Conservation (phyloP, 2,113 vertebrate genomes). For the Delphinapterus leucas region DNA sequence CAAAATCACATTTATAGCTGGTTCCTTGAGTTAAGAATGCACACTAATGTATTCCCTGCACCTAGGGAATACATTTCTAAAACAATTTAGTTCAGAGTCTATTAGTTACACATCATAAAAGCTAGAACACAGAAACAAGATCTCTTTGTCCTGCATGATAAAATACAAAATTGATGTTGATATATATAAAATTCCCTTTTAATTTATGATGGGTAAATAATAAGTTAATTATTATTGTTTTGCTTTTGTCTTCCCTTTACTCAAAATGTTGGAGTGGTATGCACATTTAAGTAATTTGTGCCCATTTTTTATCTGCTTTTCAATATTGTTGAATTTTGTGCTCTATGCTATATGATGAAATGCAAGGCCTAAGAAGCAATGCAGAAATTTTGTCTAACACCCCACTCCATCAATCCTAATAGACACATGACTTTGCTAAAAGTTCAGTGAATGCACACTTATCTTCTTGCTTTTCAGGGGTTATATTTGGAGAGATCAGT, state of each 20-base stretch:
- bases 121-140: not conserved
- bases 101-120: not conserved
- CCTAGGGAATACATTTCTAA: not conserved
- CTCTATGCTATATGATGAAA: not conserved
- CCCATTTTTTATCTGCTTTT: not conserved
- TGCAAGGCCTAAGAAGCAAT: conserved; percentile 17
- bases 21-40: not conserved
- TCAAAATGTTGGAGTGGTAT: not conserved
- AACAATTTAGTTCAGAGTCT: not conserved
- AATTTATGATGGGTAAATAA: conserved; percentile 5
- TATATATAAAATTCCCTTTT: not conserved
- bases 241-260: conserved; percentile 31
- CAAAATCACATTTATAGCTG: not conserved
- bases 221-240: not conserved
- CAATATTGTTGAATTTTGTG: not conserved
- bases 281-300: not conserved
- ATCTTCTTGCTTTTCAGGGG: not conserved
- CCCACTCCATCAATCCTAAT: not conserved
- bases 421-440: not conserved
- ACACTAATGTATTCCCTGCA: not conserved
- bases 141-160: not conserved
- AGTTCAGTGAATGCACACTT: not conserved
- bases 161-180: not conserved
- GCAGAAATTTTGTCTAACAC: conserved; percentile 18
- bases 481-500: not conserved